Base-by-base conservation (phyloP, 30 jellyfish, hydroid and myxozoan species). In the Phacellophora camtschatica region DNA sequence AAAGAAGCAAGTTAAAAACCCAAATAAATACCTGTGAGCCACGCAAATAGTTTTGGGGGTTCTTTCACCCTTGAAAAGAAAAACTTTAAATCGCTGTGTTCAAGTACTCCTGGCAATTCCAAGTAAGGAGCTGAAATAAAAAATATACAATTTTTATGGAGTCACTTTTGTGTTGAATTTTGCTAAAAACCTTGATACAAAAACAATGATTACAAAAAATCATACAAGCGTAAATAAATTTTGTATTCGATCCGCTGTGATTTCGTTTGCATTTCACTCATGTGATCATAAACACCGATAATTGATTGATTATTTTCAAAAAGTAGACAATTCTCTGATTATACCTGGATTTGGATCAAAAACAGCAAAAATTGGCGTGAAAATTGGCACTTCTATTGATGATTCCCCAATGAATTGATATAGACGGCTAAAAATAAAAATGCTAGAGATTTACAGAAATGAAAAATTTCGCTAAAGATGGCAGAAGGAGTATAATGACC, bases 321-420 rank as follows among this genome's bases (percentile, higher is more conserved):
- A 43, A 43, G 10, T 22, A 43, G 57, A 43, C 57, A n/a, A 10
- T 64, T 29, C 57, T 20, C 30, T 5, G 15, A 68, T 19, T 5
- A 12, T 45, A 91, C 99, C 92, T 25, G 96, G 96, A 41, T 68
- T 81, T 29, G 99, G 95, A 16, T 83, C 92, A 22, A 72, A 85
- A 30, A 86, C 96, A 20, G 93, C 53, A 29, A 93, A 77, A 10
- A 93, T 79, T 9, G 95, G 89, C 9, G 84, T 87, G 66, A 93
- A 86, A 4, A 85, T 80, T n/a, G 97, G 97, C 2, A 80, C 86
- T 63, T 93, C 99, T 32, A 80, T 41, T 18, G 89, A 71, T 11
- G 94, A 84, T 31, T 93, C 97, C 16, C 99, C 99, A 77, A 93
- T 84, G 75, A 86, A 93, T 56, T 93, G 99, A 63, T 86, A 93